phyloP scores from a whole-genome alignment of 2,797 vertebrate species.

The Melopsittacus undulatus region DNA sequence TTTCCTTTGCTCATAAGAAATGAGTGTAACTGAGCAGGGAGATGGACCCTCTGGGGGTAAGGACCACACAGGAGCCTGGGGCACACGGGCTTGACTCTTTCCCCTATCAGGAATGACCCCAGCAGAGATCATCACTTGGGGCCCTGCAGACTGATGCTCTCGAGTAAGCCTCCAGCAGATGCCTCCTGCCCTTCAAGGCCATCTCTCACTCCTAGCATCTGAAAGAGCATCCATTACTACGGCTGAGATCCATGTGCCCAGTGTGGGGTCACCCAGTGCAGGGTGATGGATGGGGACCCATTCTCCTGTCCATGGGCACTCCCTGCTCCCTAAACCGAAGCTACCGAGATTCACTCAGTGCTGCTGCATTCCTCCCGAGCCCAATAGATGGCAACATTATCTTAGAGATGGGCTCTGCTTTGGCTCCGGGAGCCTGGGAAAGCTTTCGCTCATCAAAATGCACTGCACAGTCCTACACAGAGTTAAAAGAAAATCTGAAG shows the following conservation, averaged over 20 bases:
- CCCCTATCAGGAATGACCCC: not conserved
- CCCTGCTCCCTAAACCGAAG: not conserved
- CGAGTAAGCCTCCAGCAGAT: not conserved
- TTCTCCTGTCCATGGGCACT: rapidly evolving
- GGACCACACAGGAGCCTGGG: rapidly evolving
- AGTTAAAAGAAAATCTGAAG: not conserved
- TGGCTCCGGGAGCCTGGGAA: rapidly evolving
- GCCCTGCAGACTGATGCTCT: not conserved
- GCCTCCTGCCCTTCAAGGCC: rapidly evolving
- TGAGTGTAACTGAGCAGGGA: not conserved
- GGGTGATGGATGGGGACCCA: not conserved
- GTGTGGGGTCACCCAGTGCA: not conserved
- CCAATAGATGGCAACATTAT: conserved; percentile 28
- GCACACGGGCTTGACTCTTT: rapidly evolving
- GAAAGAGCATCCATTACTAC: rapidly evolving
- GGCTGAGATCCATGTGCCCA: no score
- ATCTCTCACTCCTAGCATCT: rapidly evolving
- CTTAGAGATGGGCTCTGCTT: not conserved
- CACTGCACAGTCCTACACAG: not conserved
- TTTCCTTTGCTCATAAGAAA: not conserved
- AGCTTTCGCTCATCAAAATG: rapidly evolving
- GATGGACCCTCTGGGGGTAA: not conserved
- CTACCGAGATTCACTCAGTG: not conserved
- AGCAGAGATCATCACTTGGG: not conserved
- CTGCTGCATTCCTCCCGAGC: not conserved